phyloP scores from a whole-genome alignment of 2,113 vertebrate species.

The Montifringilla adamsi region DNA sequence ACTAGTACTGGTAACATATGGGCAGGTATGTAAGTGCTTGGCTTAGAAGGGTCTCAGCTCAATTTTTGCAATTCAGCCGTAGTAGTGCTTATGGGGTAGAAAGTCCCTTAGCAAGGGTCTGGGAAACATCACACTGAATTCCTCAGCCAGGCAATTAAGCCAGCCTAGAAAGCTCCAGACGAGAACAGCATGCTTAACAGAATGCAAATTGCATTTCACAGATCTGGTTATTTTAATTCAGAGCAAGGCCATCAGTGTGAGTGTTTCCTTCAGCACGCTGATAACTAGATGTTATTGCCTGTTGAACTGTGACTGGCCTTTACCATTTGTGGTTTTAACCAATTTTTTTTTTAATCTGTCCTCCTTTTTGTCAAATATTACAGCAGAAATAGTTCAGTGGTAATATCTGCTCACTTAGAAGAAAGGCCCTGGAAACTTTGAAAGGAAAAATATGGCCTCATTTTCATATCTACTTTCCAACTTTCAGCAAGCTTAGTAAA shows the following conservation, averaged over 20 bases:
- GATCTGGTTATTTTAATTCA: conserved; percentile 21
- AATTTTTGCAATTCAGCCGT: background rate
- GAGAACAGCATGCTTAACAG: background rate
- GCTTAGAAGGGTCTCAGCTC: background rate
- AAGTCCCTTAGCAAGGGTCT: background rate
- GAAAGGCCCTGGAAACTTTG: background rate
- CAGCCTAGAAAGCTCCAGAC: background rate
- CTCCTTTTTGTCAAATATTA: background rate
- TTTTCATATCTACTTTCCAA: background rate
- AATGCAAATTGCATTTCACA: conserved; percentile 23
- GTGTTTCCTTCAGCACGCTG: background rate
- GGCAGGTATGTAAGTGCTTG: background rate
- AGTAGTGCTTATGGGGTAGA: background rate
- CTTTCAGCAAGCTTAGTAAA: background rate
- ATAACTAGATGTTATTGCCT: background rate
- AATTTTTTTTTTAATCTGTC: background rate
- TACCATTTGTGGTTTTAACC: background rate
- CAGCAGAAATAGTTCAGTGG: background rate
- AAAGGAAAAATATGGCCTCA: background rate
- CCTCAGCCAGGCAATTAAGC: conserved; percentile 7
- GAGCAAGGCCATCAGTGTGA: background rate
- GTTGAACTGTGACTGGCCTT: background rate
- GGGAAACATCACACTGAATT: conserved; percentile 21
- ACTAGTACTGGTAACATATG: background rate
- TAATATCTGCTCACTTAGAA: background rate